Evolutionary conservation across 2,797 vertebrate genomes (phyloP).

Genomic region (Hapalemur alaotrensis): DNA sequence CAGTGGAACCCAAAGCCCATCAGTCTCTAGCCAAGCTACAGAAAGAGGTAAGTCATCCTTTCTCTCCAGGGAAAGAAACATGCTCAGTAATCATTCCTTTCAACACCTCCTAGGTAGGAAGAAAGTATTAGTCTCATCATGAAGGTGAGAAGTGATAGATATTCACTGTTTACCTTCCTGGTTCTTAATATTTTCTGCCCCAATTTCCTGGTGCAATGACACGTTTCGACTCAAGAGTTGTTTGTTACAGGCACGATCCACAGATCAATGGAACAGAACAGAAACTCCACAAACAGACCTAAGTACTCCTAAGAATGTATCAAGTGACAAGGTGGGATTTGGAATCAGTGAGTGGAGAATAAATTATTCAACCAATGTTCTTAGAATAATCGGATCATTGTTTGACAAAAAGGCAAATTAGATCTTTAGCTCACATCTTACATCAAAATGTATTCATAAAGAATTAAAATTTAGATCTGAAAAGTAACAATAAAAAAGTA

Average conservation of each 20-base stretch:
- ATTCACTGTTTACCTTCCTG: not conserved
- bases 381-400: not conserved
- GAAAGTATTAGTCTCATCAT: not conserved
- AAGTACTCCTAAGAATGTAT: not conserved
- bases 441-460: not conserved
- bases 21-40: not conserved
- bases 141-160: not conserved
- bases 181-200: not conserved
- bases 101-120: not conserved
- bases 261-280: not conserved
- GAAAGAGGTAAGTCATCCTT: not conserved
- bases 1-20: not conserved
- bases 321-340: not conserved
- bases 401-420: slow-evolving; percentile 35
- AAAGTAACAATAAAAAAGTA: slow-evolving; percentile 13
- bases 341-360: not conserved
- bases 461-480: not conserved
- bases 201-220: not conserved
- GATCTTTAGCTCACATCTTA: slow-evolving; percentile 15
- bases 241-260: not conserved
- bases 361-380: not conserved
- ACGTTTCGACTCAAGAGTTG: not conserved
- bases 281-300: not conserved
- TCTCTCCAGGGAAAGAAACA: not conserved
- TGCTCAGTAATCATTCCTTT: not conserved